Percentiles rank a stretch among this genome's conserved stretches.
phyloP scores from a whole-genome alignment of 2,797 vertebrate genomes.

The Lithobates sylvaticus region DNA sequence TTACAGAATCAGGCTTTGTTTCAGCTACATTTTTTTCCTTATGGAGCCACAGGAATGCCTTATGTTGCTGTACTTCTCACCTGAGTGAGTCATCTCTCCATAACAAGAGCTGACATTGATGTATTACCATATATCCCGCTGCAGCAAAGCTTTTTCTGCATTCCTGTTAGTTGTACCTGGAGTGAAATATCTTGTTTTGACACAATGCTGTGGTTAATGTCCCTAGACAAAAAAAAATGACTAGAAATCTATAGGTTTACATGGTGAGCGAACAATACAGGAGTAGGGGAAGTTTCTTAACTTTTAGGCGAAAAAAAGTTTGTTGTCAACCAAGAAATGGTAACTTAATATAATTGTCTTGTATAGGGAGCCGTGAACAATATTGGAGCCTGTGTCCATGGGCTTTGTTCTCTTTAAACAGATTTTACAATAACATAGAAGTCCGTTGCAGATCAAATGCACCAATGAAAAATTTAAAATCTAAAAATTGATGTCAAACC shows the following conservation, averaged over 20 bases:
- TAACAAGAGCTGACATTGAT: conserved; percentile 54
- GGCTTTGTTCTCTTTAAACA: too few species aligned
- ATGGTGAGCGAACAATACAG: not conserved
- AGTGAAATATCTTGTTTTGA: conserved; percentile 41
- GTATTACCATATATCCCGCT: conserved; percentile 19
- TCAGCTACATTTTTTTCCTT: not conserved
- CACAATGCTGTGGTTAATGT: conserved; percentile 43
- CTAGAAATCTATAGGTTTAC: conserved; percentile 16
- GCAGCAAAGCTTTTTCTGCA: not conserved
- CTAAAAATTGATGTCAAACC: too few species aligned
- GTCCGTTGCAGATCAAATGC: too few species aligned
- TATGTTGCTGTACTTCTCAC: conserved; percentile 7
- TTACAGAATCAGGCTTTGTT: not conserved
- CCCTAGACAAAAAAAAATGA: conserved; percentile 35
- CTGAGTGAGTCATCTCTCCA: conserved; percentile 40
- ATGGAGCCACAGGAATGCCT: not conserved
- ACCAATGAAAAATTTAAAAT: too few species aligned
- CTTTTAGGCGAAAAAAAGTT: not conserved
- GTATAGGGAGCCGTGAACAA: not conserved
- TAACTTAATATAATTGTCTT: not conserved
- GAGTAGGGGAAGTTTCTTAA: not conserved
- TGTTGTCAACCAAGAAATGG: not conserved
- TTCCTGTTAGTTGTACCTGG: conserved; percentile 10
- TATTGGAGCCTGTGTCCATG: too few species aligned
- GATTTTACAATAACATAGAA: too few species aligned